phyloP scores from a whole-genome alignment of 2,888 invertebrate genomes.

The Asteroscopus sphinx region DNA sequence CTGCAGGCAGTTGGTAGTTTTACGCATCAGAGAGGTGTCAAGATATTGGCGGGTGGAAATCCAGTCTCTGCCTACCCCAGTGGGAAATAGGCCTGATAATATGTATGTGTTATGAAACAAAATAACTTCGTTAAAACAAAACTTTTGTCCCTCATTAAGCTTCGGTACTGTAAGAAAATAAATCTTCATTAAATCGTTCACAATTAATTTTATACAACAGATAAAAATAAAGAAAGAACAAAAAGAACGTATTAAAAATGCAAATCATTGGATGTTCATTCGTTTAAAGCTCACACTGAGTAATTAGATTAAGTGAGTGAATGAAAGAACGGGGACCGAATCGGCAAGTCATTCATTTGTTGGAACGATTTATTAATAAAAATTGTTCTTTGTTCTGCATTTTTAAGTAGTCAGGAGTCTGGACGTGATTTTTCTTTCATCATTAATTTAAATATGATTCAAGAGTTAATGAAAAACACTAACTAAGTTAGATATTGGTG shows the following conservation, averaged over 20 bases:
- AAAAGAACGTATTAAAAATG: slow-evolving; percentile 61
- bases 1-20: too few species aligned
- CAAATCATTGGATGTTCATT: slow-evolving; percentile 74
- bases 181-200: slow-evolving; percentile 42
- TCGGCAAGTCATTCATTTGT: slow-evolving; percentile 69
- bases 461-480: too few species aligned
- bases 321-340: slow-evolving; percentile 60
- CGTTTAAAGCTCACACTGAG: slow-evolving; percentile 64
- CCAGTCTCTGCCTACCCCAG: too few species aligned
- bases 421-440: slow-evolving; percentile 15
- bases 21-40: too few species aligned
- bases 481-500: too few species aligned
- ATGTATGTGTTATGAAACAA: too few species aligned
- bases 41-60: too few species aligned
- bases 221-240: slow-evolving; percentile 18
- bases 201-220: slow-evolving; percentile 41
- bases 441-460: slow-evolving; percentile 23
- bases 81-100: too few species aligned
- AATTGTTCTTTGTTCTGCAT: slow-evolving; percentile 42
- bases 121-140: too few species aligned
- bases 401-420: slow-evolving; percentile 9
- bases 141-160: neutral
- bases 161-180: slow-evolving; percentile 26
- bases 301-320: slow-evolving; percentile 75
- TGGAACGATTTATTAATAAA: slow-evolving; percentile 59